These are phyloP conservation scores for Agrochola litura DNA, from an alignment of 2,888 invertebrate species.

Conservation along the genomic window DNA sequence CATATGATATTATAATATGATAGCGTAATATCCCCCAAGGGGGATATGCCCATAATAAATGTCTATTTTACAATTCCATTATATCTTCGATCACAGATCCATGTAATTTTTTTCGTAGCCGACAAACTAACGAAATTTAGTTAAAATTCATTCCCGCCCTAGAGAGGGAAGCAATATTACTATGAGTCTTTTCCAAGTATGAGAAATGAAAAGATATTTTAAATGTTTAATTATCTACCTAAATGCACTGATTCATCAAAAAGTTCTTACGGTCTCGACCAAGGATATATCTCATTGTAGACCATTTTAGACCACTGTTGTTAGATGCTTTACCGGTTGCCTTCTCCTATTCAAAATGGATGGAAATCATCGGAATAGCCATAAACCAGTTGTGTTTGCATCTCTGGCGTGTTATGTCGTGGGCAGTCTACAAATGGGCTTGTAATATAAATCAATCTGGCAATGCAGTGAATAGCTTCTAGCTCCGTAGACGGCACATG, in stretches of 20 bases:
- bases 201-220: too few species aligned
- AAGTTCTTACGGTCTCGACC: constrained; percentile 1
- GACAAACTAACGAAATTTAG: too few species aligned
- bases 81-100: too few species aligned
- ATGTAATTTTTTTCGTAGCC: too few species aligned
- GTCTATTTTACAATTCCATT: too few species aligned
- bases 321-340: not conserved
- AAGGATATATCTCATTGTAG: constrained; percentile 9
- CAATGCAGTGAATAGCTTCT: constrained; percentile 37
- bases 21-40: too few species aligned
- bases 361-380: not conserved
- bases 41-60: too few species aligned
- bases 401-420: constrained; percentile 36
- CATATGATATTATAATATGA: too few species aligned
- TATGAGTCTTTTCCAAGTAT: too few species aligned
- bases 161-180: too few species aligned
- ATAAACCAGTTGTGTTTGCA: constrained; percentile 3
- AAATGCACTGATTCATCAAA: not conserved
- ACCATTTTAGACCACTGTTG: not conserved
- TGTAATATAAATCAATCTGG: constrained; percentile 58
- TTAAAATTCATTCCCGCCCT: too few species aligned
- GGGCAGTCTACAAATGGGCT: constrained; percentile 35
- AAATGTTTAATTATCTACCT: too few species aligned
- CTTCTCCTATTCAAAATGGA: constrained; percentile 11
- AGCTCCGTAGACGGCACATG: constrained; percentile 39